Base-by-base conservation (phyloP, 2,888 invertebrate genomes). In the Eristalinus aeneus region DNA sequence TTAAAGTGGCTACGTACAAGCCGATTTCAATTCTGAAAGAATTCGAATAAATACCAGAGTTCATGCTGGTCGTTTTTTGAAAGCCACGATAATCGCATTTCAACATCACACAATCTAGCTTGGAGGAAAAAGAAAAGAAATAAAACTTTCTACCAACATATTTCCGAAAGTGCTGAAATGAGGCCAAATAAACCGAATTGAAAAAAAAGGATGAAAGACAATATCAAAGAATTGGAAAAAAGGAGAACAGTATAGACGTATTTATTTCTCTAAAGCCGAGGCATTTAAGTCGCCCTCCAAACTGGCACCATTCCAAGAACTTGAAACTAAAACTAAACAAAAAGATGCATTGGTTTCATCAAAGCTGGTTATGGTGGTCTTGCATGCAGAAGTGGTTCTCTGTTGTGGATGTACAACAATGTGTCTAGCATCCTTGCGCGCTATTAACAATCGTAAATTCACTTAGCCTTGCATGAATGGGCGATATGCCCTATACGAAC, bases 361-460 rank as follows among this genome's bases (percentile, higher is more conserved):
- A 69, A 31, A 61, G 63, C 20, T 64, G 61, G 58, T 58, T 65
- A 56, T 69, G 73, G 12, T 58, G 73, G 22, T 69, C 34, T 63
- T 77, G 68, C 58, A 73, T 82, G 72, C 36, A 56, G 74, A 77
- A 86, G 82, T 86, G 77, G 86, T 78, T 86, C 69, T 71, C 77
- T 56, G 71, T 78, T 71, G 82, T 69, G 61, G 74, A 82, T 69
- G 76, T 77, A 61, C 20, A 65, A 72, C 77, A 86, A 81, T 82
- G 77, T 65, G 82, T 67, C 77, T 61, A 77, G 65, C 68, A 81
- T 81, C 76, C 81, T 86, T 73, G 60, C 65, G 76, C 65, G 46
- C 77, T 73, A 86, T 81, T 77, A 82, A 81, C 86, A 86, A 82
- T 82, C 69, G 67, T 64, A 77, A 82, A 82, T 69, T 86, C 73